Conservation (phyloP, 2,888 invertebrate genomes). For the Eledona agricola region DNA sequence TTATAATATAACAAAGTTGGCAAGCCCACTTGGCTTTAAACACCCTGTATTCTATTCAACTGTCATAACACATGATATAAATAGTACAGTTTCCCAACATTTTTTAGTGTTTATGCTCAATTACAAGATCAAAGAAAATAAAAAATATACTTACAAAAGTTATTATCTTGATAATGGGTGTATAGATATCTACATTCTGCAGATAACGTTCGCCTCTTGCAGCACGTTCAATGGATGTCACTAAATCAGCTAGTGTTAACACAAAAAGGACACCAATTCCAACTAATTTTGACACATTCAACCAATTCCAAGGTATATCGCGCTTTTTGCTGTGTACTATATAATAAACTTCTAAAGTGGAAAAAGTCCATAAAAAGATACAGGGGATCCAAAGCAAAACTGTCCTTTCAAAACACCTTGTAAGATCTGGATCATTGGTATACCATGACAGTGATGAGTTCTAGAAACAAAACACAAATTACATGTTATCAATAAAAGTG, state of each 20-base stretch:
- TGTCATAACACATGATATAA: too few species aligned
- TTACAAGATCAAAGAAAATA: too few species aligned
- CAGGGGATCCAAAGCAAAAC: conserved; percentile 91
- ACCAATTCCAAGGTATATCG: conserved; percentile 80
- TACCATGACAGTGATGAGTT: conserved; percentile 80
- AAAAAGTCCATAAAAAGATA: conserved; percentile 80
- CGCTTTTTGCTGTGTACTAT: conserved; percentile 78
- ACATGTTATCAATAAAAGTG: conserved; percentile 32
- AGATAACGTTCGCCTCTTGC: conserved; percentile 65
- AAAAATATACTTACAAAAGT: conserved; percentile 78
- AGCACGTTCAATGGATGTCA: conserved; percentile 68
- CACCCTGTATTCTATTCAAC: too few species aligned
- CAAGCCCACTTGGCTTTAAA: too few species aligned
- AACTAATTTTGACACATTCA: conserved; percentile 76
- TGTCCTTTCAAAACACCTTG: conserved; percentile 92
- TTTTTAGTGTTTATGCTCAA: too few species aligned
- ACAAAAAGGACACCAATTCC: conserved; percentile 72
- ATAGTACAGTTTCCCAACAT: too few species aligned
- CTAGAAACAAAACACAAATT: conserved; percentile 74
- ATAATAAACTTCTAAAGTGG: conserved; percentile 79
- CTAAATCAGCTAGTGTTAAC: conserved; percentile 74
- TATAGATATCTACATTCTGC: conserved; percentile 77
- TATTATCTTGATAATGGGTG: conserved; percentile 79
- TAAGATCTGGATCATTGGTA: conserved; percentile 81
- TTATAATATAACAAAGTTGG: too few species aligned